Conservation (phyloP, 2,797 vertebrate genomes). For the Xiphophorus birchmanni region DNA sequence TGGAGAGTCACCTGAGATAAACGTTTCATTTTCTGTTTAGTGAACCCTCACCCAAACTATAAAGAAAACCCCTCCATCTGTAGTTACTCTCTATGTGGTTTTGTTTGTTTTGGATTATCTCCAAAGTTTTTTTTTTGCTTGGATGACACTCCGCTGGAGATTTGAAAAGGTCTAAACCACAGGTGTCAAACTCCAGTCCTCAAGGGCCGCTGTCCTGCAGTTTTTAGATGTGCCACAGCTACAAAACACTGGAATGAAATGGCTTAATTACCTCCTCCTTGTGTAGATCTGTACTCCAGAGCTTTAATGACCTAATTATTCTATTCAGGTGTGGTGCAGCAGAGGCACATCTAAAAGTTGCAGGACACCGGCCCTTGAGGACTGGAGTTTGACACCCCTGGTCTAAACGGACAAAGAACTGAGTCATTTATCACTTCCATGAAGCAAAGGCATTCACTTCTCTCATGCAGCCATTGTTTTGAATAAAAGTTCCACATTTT, state of each 20-base stretch:
- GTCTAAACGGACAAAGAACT: conserved; percentile 5
- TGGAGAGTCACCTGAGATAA: background rate
- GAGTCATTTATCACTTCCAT: conserved; percentile 19
- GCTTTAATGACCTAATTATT: too few relatives aligned
- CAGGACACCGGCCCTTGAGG: too few relatives aligned
- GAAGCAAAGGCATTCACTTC: conserved; percentile 35
- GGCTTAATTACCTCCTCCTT: too few relatives aligned
- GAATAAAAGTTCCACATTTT: conserved; percentile 67
- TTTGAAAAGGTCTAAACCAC: background rate
- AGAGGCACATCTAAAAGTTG: too few relatives aligned
- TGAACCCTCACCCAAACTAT: background rate
- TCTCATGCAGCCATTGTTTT: conserved; percentile 51
- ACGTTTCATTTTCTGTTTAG: background rate
- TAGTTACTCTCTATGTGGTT: conserved; percentile 11
- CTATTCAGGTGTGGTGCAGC: too few relatives aligned
- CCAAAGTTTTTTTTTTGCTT: background rate
- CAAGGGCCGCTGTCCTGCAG: too few relatives aligned
- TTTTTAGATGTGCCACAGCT: too few relatives aligned
- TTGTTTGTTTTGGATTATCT: conserved; percentile 15
- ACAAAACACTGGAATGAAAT: too few relatives aligned
- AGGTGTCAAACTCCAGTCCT: too few relatives aligned
- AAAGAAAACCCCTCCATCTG: background rate
- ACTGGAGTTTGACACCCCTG: too few relatives aligned
- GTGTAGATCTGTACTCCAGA: too few relatives aligned
- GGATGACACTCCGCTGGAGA: background rate